A percentile compares a stretch with the other conserved stretches of the same genome.
Conservation (phyloP, 2,797 vertebrate species). For the Melanitta fusca region DNA sequence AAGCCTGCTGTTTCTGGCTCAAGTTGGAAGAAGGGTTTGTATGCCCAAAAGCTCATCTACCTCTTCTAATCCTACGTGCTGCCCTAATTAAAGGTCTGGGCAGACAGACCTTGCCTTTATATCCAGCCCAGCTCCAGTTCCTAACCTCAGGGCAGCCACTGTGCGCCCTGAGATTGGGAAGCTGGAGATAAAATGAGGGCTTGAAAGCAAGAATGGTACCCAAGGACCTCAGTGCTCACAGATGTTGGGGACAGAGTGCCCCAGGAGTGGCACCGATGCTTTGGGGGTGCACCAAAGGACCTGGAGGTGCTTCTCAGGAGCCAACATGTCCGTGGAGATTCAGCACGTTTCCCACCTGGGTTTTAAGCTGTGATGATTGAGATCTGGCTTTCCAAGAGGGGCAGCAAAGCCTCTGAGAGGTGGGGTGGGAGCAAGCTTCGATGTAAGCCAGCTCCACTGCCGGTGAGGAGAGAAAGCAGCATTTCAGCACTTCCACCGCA, state of each 20-base stretch:
- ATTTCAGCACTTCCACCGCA: neutral
- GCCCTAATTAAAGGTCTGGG: neutral
- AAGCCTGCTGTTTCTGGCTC: neutral
- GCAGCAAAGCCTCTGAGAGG: neutral
- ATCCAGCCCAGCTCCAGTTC: neutral
- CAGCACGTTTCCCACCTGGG: neutral
- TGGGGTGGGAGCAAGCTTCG: neutral
- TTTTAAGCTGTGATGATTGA: neutral
- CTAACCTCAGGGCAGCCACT: neutral
- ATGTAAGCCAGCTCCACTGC: neutral
- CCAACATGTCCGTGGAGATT: accelerated
- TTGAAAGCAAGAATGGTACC: neutral
- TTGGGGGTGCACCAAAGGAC: neutral
- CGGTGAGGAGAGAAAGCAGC: neutral
- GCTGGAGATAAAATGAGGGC: neutral
- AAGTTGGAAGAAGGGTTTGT: neutral
- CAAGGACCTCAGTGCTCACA: accelerated
- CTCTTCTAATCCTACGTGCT: neutral
- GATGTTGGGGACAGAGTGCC: accelerated
- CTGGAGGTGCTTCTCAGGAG: neutral
- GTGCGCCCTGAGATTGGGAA: neutral
- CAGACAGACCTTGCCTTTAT: neutral
- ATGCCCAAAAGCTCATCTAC: neutral
- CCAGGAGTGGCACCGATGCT: accelerated
- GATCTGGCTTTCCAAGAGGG: neutral